Evolutionary conservation across 2,888 invertebrate genomes (phyloP).

Genomic region (Pemphredon lugubris): DNA sequence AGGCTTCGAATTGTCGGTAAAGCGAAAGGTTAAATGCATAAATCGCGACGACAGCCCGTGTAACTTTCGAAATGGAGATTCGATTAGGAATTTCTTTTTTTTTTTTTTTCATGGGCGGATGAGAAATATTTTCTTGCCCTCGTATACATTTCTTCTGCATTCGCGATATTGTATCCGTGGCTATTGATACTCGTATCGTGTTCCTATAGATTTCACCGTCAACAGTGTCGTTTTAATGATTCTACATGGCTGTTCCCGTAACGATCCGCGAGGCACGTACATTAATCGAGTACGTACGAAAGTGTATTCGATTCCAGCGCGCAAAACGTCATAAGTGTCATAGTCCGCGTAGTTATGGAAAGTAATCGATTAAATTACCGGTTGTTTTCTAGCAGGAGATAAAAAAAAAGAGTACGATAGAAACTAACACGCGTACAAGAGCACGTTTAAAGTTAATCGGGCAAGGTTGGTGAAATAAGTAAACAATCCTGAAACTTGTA

Average conservation of each 20-base stretch:
- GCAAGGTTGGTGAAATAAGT: too few species aligned
- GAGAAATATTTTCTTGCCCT: conserved; percentile 6
- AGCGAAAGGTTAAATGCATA: not conserved
- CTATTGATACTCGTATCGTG: conserved; percentile 35
- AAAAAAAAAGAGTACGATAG: too few species aligned
- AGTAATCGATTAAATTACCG: not conserved
- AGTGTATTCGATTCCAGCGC: not conserved
- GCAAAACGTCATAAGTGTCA: not conserved
- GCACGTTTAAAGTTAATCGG: too few species aligned
- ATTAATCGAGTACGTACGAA: conserved; percentile 13
- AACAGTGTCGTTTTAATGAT: conserved; percentile 9
- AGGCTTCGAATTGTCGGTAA: not conserved
- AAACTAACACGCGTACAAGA: too few species aligned
- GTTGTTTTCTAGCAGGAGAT: too few species aligned
- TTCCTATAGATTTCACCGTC: conserved; percentile 43
- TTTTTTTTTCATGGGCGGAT: conserved; percentile 2
- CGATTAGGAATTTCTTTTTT: conserved; percentile 11
- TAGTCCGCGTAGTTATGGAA: not conserved
- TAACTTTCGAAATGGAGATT: conserved; percentile 20
- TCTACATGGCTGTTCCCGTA: conserved; percentile 4
- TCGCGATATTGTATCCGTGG: conserved; percentile 10
- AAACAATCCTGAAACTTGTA: too few species aligned
- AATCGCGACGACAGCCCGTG: not conserved
- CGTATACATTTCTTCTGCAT: conserved; percentile 14
- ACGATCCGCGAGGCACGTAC: not conserved